Evolutionary conservation across 2,888 invertebrate species (phyloP), one percentile per base, ranked within the genome.

Genomic region (Harmothoe impar): DNA sequence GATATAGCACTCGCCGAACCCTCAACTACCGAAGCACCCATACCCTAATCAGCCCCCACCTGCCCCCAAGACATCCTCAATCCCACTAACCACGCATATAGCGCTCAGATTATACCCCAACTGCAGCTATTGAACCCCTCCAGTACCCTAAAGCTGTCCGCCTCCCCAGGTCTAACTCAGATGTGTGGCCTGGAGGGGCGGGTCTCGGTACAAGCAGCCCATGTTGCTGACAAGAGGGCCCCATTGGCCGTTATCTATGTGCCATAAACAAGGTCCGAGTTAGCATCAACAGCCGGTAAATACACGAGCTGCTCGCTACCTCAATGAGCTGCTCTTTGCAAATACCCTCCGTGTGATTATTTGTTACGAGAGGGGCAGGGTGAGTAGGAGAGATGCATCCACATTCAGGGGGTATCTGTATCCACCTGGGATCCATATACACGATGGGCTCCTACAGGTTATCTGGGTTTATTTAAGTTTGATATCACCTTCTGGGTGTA

Each of bases 221-320:
- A 29, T 25, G 29, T 29, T 15, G 77, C 77, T 77, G 77, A 77
- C 77, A 77, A 17, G 31, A 25, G 25, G 25, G 77, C 77, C 29
- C 77, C 77, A 31, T 77, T 77, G 77, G 77, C n/a, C 81, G 81
- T 81, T 81, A 81, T 81, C 81, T 81, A 81, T n/a, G 81, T 35
- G 15, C 81, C 43, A 43, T 81, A 81, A 81, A 81, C 25, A 81
- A 43, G 35, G 43, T 10, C 43, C 35, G 3, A 23, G 81, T 81
- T 81, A 81, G 17, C 81, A 33, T 77, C 77, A 35, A 43, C 81
- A 12, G 81, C 15, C 81, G 20, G 81, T 81, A 81, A 81, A 81
- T 81, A 81, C 31, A 25, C 29, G 43, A 25, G 20, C 0, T 35
- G 35, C 81, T n/a, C 33, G 3, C n/a, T 15, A 35, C 33, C 81